Percentiles rank a stretch among this genome's conserved stretches.
Conservation (phyloP, 2,888 invertebrate genomes). For the Andrena fulva region DNA sequence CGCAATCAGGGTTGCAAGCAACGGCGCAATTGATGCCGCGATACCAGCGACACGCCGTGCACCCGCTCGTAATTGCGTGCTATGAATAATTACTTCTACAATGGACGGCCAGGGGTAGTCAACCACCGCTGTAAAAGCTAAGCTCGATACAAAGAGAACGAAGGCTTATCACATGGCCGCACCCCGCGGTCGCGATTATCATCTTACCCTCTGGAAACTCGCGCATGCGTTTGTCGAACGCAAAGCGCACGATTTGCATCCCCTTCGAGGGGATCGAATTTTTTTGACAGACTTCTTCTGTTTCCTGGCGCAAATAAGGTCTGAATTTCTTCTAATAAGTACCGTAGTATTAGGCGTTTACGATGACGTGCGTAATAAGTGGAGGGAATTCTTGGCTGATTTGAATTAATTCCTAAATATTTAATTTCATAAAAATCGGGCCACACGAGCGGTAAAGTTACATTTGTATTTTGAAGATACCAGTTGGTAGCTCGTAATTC, state of each 20-base stretch:
- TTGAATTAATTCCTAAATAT: background rate
- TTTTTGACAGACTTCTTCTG: background rate
- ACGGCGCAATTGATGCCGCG: constrained; percentile 78
- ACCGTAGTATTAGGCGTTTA: background rate
- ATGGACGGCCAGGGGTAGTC: constrained; percentile 62
- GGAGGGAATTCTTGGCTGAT: background rate
- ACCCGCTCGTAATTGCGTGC: constrained; percentile 81
- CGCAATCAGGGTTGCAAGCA: constrained; percentile 76
- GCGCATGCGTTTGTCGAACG: constrained; percentile 7
- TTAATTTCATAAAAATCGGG: constrained; percentile 14
- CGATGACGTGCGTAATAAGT: background rate
- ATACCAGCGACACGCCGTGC: constrained; percentile 74
- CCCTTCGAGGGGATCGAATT: background rate
- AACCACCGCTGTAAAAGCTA: constrained; percentile 45
- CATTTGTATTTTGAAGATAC: constrained; percentile 9
- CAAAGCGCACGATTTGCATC: constrained; percentile 6
- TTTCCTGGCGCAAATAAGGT: background rate
- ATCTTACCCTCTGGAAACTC: constrained; percentile 19
- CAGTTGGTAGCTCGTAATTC: background rate
- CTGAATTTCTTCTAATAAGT: background rate
- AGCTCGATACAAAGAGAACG: constrained; percentile 17
- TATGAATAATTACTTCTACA: constrained; percentile 81
- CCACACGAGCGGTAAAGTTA: background rate
- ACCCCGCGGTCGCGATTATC: constrained; percentile 34
- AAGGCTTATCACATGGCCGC: constrained; percentile 35